phyloP scores from a whole-genome alignment of 2,113 vertebrate genomes.

The Anser brachyrhynchus region DNA sequence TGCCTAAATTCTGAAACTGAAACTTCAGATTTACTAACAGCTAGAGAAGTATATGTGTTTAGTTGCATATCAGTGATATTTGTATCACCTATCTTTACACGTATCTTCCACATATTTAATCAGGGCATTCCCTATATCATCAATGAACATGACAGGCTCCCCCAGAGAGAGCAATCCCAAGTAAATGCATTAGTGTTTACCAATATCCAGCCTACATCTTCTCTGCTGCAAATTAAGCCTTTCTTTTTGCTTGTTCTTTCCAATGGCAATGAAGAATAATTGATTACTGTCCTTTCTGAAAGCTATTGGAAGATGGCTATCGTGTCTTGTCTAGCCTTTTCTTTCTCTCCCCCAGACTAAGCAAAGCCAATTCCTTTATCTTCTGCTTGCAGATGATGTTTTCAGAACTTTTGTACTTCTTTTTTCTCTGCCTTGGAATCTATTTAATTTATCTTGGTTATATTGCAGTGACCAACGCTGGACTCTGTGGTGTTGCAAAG shows the following conservation, averaged over 20 bases:
- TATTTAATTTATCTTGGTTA: not conserved
- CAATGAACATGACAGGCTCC: not conserved
- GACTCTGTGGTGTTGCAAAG: fast-evolving
- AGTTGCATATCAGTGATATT: not conserved
- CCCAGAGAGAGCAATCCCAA: not conserved
- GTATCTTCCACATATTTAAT: not conserved
- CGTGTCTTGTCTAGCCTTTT: not conserved
- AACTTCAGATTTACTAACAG: not conserved
- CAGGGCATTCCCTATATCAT: not conserved
- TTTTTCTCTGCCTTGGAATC: not conserved
- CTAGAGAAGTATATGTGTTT: not conserved
- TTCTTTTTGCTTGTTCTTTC: not conserved
- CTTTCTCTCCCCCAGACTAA: not conserved
- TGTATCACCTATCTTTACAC: not conserved
- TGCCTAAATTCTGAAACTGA: not conserved
- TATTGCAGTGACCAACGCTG: not conserved
- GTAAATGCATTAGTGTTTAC: not conserved
- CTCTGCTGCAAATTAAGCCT: not conserved
- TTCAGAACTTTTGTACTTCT: not conserved
- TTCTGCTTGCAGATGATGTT: not conserved
- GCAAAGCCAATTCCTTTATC: slow-evolving; percentile 4
- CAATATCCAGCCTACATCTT: not conserved
- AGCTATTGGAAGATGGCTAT: slow-evolving; percentile 30
- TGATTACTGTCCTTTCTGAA: not conserved
- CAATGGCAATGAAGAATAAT: not conserved